phyloP scores from a whole-genome alignment of 2,797 vertebrate species.

The Sebastes itinus region DNA sequence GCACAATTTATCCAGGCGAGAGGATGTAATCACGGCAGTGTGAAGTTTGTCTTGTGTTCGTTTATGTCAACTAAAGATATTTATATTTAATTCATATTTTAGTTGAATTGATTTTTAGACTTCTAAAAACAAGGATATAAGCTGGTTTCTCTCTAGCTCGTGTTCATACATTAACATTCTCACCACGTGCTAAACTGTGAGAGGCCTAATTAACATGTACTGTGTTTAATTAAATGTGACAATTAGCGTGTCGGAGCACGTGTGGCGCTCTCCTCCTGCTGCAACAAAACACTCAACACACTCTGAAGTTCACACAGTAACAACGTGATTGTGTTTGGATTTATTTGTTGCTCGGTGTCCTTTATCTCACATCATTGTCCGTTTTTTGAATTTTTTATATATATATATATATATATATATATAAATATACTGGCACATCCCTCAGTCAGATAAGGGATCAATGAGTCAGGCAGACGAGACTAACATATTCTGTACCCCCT shows the following conservation, averaged over 20 bases:
- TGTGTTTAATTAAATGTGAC: constrained; percentile 2
- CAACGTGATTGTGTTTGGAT: not conserved
- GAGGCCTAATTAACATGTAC: not conserved
- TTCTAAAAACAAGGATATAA: not conserved
- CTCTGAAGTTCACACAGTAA: no score
- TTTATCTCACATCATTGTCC: not conserved
- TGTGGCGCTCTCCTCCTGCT: no score
- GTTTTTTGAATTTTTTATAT: not conserved
- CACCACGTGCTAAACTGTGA: not conserved
- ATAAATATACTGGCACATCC: no score
- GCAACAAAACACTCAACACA: not conserved
- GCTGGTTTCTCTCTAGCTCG: not conserved
- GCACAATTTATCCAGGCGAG: not conserved
- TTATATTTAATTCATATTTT: not conserved
- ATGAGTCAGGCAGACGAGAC: no score
- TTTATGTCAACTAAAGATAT: not conserved
- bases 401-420: no score
- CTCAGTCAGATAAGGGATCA: no score
- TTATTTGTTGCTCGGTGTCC: not conserved
- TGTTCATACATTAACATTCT: not conserved
- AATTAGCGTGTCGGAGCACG: not conserved
- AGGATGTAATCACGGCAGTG: not conserved
- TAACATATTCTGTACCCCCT: no score
- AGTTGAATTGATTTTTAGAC: not conserved
- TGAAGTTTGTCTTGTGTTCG: not conserved